A percentile compares a stretch with the other conserved stretches of the same genome.
These are phyloP conservation scores for Tetragnatha versicolor DNA, from an alignment of 1,140 invertebrate genomes.

Conservation along the genomic window DNA sequence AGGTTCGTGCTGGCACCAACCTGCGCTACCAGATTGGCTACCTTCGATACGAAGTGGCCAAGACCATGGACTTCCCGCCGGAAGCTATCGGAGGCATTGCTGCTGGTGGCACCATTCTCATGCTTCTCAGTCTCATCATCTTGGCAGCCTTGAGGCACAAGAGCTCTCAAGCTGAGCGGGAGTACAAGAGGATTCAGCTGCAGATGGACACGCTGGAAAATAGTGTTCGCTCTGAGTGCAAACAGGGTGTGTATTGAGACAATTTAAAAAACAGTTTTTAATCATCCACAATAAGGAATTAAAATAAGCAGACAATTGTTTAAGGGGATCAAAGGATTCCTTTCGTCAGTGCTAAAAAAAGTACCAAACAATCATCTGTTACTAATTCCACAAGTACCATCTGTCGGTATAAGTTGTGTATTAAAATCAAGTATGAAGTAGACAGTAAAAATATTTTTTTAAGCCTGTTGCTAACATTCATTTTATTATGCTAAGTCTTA, in stretches of 20 bases:
- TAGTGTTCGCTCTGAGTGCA: slow-evolving; percentile 70
- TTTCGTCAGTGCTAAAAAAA: too few species aligned
- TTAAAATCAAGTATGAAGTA: too few species aligned
- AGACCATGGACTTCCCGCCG: slow-evolving; percentile 79
- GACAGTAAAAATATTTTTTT: too few species aligned
- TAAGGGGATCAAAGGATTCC: too few species aligned
- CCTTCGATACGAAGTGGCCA: slow-evolving; percentile 86
- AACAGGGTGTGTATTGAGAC: slow-evolving; percentile 55
- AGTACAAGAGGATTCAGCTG: slow-evolving; percentile 97
- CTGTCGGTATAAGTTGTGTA: too few species aligned
- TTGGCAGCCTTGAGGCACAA: slow-evolving; percentile 88
- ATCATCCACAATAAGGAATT: too few species aligned
- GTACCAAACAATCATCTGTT: too few species aligned
- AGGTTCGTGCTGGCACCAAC: slow-evolving; percentile 77
- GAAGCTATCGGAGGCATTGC: slow-evolving; percentile 86
- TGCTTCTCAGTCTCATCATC: slow-evolving; percentile 84
- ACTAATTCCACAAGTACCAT: too few species aligned
- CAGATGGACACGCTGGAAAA: slow-evolving; percentile 99
- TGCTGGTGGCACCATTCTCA: slow-evolving; percentile 80
- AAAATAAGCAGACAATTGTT: too few species aligned
- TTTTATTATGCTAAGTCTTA: too few species aligned
- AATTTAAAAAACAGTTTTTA: too few species aligned
- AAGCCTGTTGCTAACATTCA: too few species aligned
- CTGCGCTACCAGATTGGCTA: slow-evolving; percentile 84
- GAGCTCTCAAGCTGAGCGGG: slow-evolving; percentile 92